These are phyloP conservation scores for Pseudochirops cupreus DNA, from an alignment of 2,797 vertebrate genomes.

Conservation along the genomic window DNA sequence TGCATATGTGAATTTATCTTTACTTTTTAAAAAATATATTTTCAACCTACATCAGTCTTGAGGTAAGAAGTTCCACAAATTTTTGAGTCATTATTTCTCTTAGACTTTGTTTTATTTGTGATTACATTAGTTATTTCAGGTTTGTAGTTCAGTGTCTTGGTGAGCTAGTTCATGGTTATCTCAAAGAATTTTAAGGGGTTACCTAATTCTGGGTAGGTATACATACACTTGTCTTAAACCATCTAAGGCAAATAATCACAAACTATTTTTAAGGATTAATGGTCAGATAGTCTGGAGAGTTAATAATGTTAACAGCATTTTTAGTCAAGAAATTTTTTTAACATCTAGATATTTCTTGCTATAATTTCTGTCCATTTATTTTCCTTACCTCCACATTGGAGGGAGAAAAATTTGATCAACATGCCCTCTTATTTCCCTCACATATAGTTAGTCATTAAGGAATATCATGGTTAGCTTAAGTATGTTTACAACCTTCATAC, in stretches of 20 bases:
- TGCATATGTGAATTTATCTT: not conserved
- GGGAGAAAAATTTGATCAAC: not conserved
- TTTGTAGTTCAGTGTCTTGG: not conserved
- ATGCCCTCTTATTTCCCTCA: not conserved
- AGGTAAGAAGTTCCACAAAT: not conserved
- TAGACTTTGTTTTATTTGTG: not conserved
- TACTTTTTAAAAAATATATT: not conserved
- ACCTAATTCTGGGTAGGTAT: not conserved
- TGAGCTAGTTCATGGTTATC: not conserved
- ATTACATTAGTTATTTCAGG: not conserved
- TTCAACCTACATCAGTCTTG: too few species aligned
- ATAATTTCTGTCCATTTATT: not conserved
- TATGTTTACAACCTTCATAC: too few species aligned
- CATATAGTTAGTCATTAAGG: too few species aligned
- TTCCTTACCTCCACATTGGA: not conserved
- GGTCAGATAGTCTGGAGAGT: not conserved
- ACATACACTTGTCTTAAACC: not conserved
- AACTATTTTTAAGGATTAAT: not conserved
- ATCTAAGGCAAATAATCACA: not conserved
- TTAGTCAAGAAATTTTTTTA: not conserved
- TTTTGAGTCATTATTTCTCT: not conserved
- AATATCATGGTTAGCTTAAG: too few species aligned
- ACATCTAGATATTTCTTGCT: not conserved
- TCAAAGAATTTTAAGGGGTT: not conserved
- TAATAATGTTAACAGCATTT: not conserved